Conservation (phyloP, 2,113 vertebrate genomes). For the Grammomys surdaster region DNA sequence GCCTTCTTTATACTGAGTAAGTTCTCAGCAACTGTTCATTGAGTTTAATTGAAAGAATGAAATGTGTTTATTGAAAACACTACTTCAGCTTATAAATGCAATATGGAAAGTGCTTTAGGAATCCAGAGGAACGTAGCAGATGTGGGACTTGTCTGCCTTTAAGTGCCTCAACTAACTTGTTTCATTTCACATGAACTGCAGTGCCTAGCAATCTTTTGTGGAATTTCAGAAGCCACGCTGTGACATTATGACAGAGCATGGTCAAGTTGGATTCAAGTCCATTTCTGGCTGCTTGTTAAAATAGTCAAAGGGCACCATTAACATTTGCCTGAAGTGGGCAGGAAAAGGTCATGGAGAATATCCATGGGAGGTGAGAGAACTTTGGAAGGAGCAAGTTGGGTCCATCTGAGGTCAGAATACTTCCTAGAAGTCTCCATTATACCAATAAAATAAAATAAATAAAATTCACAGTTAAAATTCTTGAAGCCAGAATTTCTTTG, state of each 20-base stretch:
- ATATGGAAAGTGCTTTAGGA: not conserved
- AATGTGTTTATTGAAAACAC: slow-evolving; percentile 34
- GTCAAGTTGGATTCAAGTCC: slow-evolving; percentile 31
- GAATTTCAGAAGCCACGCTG: slow-evolving; percentile 73
- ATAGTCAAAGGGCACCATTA: slow-evolving; percentile 69
- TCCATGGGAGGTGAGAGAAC: slow-evolving; percentile 36
- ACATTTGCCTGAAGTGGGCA: slow-evolving; percentile 67
- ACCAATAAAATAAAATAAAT: not conserved
- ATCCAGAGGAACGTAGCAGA: not conserved
- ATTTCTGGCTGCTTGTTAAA: slow-evolving; percentile 65
- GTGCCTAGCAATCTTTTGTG: slow-evolving; percentile 57
- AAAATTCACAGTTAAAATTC: not conserved
- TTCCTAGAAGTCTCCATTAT: slow-evolving; percentile 71
- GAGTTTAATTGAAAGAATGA: slow-evolving; percentile 12
- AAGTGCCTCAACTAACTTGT: slow-evolving; percentile 35
- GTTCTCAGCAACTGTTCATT: not conserved
- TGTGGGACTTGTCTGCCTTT: slow-evolving; percentile 33
- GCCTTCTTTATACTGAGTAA: not conserved
- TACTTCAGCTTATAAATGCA: not conserved
- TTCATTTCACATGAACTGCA: slow-evolving; percentile 64
- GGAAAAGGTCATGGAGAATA: slow-evolving; percentile 56
- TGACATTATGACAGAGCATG: slow-evolving; percentile 51
- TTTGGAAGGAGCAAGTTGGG: slow-evolving; percentile 18
- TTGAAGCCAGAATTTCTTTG: slow-evolving; percentile 10
- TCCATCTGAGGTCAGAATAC: slow-evolving; percentile 54